Percentiles rank a stretch among this genome's conserved stretches.
Conservation (phyloP, 2,113 vertebrate genomes). For the Desmodus rotundus region DNA sequence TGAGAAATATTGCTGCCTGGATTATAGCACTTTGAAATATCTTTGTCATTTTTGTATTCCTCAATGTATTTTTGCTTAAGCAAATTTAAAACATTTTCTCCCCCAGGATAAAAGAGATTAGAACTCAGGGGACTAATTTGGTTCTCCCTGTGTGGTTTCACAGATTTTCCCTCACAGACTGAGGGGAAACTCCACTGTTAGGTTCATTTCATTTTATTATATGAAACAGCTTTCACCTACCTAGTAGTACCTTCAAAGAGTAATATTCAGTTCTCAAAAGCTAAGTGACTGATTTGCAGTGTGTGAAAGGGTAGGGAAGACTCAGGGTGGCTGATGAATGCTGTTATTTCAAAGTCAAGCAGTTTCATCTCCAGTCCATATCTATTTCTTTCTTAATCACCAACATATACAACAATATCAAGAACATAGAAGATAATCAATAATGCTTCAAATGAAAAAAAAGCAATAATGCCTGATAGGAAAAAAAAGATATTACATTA, state of each 20-base stretch:
- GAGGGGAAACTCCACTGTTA: background rate
- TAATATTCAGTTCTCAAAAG: background rate
- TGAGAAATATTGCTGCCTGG: background rate
- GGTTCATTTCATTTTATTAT: background rate
- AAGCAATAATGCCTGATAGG: background rate
- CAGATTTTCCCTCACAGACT: background rate
- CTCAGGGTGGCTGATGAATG: background rate
- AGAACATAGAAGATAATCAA: background rate
- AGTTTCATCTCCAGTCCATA: background rate
- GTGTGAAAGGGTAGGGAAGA: background rate
- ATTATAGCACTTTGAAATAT: background rate
- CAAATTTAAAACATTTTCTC: background rate
- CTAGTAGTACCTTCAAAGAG: background rate
- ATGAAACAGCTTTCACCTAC: background rate
- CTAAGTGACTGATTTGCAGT: background rate
- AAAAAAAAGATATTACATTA: background rate
- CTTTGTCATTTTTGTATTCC: background rate
- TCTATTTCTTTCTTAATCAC: background rate
- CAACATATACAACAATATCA: background rate
- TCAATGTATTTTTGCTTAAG: background rate
- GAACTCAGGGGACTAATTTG: background rate
- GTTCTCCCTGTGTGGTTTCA: background rate
- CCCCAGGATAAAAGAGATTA: background rate
- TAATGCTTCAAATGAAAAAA: constrained; percentile 12
- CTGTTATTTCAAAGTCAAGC: background rate